Evolutionary conservation across 2,888 invertebrate species (phyloP).

Genomic region (Halictus quadricinctus): DNA sequence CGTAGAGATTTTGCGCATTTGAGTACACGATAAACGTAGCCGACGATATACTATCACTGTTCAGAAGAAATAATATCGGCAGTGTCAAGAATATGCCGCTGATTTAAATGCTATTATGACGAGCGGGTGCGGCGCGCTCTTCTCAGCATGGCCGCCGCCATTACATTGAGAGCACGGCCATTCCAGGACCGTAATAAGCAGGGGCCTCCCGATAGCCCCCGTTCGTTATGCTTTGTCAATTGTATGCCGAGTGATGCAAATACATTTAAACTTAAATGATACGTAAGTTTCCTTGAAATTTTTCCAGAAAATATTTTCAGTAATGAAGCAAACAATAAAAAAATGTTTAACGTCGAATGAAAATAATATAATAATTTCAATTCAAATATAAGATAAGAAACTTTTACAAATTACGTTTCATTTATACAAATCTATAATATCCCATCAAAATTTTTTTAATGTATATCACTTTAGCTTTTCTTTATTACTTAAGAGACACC

Average conservation of each 20-base stretch:
- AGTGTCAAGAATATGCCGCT: conserved; percentile 53
- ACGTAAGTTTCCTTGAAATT: neutral
- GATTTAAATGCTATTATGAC: conserved; percentile 72
- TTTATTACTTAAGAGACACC: neutral
- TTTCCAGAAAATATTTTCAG: neutral
- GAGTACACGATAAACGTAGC: conserved; percentile 36
- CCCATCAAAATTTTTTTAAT: neutral
- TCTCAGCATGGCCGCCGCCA: conserved; percentile 80
- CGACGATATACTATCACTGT: conserved; percentile 48
- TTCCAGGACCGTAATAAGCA: conserved; percentile 72
- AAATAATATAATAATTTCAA: neutral
- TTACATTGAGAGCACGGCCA: conserved; percentile 76
- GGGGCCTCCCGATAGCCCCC: conserved; percentile 18
- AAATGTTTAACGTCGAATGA: neutral
- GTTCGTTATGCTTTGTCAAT: conserved; percentile 31
- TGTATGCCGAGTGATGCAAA: neutral
- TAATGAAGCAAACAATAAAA: neutral
- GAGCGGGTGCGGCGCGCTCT: conserved; percentile 80
- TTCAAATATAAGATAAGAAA: neutral
- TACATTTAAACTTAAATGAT: neutral
- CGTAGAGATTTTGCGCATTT: conserved; percentile 46
- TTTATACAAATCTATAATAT: neutral
- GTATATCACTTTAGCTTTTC: neutral
- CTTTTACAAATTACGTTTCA: neutral
- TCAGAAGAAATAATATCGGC: conserved; percentile 50